Percentiles rank a stretch among this genome's conserved stretches.
Conservation (phyloP, 1,140 invertebrate genomes). For the Drosophila pruinosa region DNA sequence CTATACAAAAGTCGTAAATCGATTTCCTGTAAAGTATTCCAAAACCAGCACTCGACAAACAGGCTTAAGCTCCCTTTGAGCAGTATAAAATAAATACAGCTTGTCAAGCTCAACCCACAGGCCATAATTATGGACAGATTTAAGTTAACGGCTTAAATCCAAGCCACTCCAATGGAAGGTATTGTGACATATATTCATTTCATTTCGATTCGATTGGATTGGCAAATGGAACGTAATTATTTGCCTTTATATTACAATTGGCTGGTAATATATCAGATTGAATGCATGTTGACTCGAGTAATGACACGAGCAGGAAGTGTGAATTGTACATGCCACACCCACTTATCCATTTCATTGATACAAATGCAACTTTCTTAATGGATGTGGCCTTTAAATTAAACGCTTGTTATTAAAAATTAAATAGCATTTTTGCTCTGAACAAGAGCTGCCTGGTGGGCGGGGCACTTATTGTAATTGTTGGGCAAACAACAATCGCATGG, state of each 20-base stretch:
- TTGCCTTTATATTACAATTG: constrained; percentile 24
- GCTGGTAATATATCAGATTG: constrained; percentile 41
- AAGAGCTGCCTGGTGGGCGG: background rate
- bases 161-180: background rate
- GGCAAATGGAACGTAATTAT: constrained; percentile 25
- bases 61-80: background rate
- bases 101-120: background rate
- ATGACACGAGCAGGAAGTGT: constrained; percentile 45
- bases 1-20: no score
- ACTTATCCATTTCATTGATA: background rate
- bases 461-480: constrained; percentile 36
- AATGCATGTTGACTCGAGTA: constrained; percentile 58
- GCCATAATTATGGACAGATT: background rate
- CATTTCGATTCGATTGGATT: background rate
- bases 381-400: constrained; percentile 47
- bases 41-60: no score
- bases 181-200: background rate
- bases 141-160: background rate
- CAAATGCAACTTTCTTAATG: constrained; percentile 25
- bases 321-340: constrained; percentile 25
- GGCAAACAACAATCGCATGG: constrained; percentile 10
- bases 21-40: no score
- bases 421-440: constrained; percentile 25
- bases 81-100: background rate
- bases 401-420: constrained; percentile 73